Evolutionary conservation across 2,797 vertebrate genomes (phyloP), one percentile per base, ranked within the genome.

Genomic region (Rallus crepitans): DNA sequence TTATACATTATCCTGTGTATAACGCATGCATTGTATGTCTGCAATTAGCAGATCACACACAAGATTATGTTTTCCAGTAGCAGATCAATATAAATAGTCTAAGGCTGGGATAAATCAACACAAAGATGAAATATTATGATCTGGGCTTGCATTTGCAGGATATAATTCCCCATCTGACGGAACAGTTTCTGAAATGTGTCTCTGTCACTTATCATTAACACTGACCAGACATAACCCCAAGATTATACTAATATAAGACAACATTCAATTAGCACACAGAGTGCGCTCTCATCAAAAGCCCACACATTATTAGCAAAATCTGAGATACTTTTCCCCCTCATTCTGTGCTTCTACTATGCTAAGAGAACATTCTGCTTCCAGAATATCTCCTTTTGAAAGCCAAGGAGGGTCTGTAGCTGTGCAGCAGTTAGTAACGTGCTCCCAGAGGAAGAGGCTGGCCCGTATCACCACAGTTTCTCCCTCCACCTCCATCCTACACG

Each of bases 181-280:
- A 89, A 82, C 3, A 0, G 75, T 68, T 96, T 82, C 56, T 42
- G 70, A 89, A 91, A 93, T 4, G 15, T 1, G 0, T 86, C 82
- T 92, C 91, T 92, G 86, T 92, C 91, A 89, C 57, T 94, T 91
- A 92, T 69, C 95, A 95, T 95, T 95, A 96, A 82, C 63, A 12
- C 75, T 87, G 96, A 89, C 91, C 95, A 96, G 86, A 65, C 75
- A 61, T 31, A 94, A 90, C 78, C 81, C 71, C 90, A 75, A 90
- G 88, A 95, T 93, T 87, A 90, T 85, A 71, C 71, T 96, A 94
- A 91, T 89, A 68, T 14, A 82, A 57, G 27, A 90, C 93, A 96
- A 80, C 83, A 96, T 94, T 90, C 83, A 92, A 94, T 96, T 93
- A 95, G 75, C 79, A 94, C 64, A 77, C 69, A 89, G 77, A 79